These are phyloP conservation scores for Zosterops lateralis DNA, from an alignment of 2,113 vertebrate genomes.

Conservation along the genomic window DNA sequence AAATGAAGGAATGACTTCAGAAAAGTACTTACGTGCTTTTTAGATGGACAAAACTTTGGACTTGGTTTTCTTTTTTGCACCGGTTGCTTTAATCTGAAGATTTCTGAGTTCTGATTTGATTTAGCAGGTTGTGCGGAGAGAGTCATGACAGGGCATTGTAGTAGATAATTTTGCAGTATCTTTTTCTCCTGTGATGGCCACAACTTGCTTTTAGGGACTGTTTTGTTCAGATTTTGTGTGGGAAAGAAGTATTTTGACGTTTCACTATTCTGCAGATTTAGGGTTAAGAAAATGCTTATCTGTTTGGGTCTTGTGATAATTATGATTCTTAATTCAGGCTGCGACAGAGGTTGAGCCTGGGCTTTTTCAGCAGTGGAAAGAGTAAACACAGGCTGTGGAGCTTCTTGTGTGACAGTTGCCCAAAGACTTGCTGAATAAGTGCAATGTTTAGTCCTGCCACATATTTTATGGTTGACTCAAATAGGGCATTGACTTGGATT, in stretches of 20 bases:
- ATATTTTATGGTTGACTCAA: slow-evolving; percentile 10
- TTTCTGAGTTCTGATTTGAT: background rate
- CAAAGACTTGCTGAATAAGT: background rate
- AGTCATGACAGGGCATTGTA: background rate
- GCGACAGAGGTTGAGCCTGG: background rate
- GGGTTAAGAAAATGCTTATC: background rate
- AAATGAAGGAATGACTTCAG: background rate
- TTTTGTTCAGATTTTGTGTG: background rate
- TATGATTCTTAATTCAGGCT: background rate
- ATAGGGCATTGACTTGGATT: background rate
- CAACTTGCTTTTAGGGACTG: background rate
- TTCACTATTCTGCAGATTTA: background rate
- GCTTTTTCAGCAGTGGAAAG: background rate
- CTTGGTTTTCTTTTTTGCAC: background rate
- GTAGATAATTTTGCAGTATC: background rate
- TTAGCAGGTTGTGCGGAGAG: background rate
- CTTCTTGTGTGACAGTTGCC: background rate
- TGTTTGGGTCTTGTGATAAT: background rate
- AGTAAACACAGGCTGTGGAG: background rate
- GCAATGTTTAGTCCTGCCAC: background rate
- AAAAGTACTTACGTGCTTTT: background rate
- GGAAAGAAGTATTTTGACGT: background rate
- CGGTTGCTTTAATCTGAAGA: background rate
- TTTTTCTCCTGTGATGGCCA: background rate
- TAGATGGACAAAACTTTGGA: background rate